Base-by-base conservation (phyloP, 2,797 vertebrate genomes). In the Acanthornis magna region DNA sequence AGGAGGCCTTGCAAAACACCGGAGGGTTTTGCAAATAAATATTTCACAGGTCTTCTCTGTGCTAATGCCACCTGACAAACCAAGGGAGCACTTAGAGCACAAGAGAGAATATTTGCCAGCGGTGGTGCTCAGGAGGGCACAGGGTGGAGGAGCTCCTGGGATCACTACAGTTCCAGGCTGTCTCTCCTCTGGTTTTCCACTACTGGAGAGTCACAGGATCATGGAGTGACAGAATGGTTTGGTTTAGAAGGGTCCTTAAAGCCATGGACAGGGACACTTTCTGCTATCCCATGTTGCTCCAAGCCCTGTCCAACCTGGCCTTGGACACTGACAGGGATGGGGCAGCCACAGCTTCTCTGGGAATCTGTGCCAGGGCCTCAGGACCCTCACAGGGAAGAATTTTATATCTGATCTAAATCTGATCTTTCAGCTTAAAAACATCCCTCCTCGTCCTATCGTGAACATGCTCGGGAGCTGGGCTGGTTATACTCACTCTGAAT, bases 401-500 rank as follows among this genome's bases (percentile, higher is more conserved):
- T 36, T 42, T 2, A 13, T 25, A 36, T 29, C 47, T 22, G 16
- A 61, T 48, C 25, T 7, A 61, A 48, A 67, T 25, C 11, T 0
- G 61, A 3, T 16, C 22, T 26, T 61, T 36, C 74, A 67, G 5
- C 4, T 38, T 2, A 4, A 54, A 85, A 22, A 26, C 53, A 13
- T 32, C 10, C 4, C 40, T 34, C 11, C 34, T 20, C 34, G 16
- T 42, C 40, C 34, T 18, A 30, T 16, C 40, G 32, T 0, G 5
- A 74, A 7, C 15, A 42, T 2, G 1, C 7, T 8, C 0, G 0
- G 70, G 58, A 86, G 7, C 16, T 27, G 42, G 26, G 61, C 11
- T 75, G 50, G 54, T 86, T 62, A 2, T 92, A 98, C 98, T 97
- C 97, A 99, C 99, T 98, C 81, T 99, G 99, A 75, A 99, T 98